Percentiles rank a stretch among this genome's conserved stretches.
These are phyloP conservation scores for Galemys pyrenaicus DNA, from an alignment of 2,113 vertebrate species.

Conservation along the genomic window DNA sequence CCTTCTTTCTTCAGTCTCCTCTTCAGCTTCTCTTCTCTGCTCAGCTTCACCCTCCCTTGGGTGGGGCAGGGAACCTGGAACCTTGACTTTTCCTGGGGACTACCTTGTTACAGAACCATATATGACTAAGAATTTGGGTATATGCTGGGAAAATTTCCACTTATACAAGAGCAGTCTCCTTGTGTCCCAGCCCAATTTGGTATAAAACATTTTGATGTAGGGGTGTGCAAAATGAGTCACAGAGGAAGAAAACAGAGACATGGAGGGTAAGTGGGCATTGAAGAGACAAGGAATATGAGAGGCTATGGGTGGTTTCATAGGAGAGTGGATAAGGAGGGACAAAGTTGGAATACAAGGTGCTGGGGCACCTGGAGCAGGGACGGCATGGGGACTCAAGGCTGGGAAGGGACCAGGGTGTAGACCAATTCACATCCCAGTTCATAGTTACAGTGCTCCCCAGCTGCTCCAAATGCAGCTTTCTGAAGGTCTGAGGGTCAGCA, in stretches of 20 bases:
- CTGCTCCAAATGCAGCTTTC: not conserved
- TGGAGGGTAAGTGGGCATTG: not conserved
- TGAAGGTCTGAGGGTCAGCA: not conserved
- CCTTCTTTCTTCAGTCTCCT: too few species aligned
- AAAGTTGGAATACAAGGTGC: not conserved
- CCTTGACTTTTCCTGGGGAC: too few species aligned
- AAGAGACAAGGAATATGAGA: not conserved
- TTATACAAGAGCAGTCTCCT: not conserved
- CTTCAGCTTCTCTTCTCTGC: too few species aligned
- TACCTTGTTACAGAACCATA: too few species aligned
- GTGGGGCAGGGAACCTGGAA: too few species aligned
- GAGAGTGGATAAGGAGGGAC: not conserved
- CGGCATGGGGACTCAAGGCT: not conserved
- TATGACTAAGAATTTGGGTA: not conserved
- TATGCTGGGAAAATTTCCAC: not conserved
- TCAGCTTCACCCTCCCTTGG: too few species aligned
- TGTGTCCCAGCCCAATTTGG: not conserved
- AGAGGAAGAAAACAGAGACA: not conserved
- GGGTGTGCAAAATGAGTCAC: not conserved
- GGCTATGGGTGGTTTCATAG: not conserved
- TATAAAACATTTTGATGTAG: not conserved
- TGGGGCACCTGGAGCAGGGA: not conserved
- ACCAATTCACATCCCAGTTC: not conserved
- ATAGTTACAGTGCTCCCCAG: not conserved
- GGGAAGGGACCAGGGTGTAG: accelerated